Percentiles rank a stretch among this genome's conserved stretches.
Evolutionary conservation across 2,888 invertebrate genomes (phyloP).

Genomic region (Cosmopolites sordidus): DNA sequence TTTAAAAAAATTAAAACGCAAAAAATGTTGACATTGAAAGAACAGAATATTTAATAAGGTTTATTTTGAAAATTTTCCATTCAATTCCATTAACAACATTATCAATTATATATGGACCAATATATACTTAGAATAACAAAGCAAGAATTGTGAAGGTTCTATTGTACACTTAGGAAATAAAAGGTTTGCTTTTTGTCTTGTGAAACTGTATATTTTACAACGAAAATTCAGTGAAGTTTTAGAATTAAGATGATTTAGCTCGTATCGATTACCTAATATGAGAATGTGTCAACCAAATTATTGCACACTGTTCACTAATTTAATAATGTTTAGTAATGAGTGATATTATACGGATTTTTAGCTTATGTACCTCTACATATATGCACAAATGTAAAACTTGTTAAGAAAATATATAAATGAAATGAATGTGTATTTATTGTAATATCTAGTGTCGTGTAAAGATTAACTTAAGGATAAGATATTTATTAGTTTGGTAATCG

Average conservation of each 20-base stretch:
- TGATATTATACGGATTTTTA: too few relatives aligned
- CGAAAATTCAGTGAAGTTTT: constrained; percentile 4
- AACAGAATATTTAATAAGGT: neutral
- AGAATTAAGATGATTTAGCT: neutral
- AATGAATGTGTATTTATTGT: too few relatives aligned
- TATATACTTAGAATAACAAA: constrained; percentile 36
- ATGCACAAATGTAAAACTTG: too few relatives aligned
- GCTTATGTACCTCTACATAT: too few relatives aligned
- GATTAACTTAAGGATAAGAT: too few relatives aligned
- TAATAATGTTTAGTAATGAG: too few relatives aligned
- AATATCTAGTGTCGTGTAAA: too few relatives aligned
- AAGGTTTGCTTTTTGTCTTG: neutral
- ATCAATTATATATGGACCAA: constrained; percentile 41
- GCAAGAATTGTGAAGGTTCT: neutral
- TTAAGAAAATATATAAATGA: too few relatives aligned
- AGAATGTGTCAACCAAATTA: too few relatives aligned
- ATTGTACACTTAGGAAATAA: neutral
- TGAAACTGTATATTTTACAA: constrained; percentile 10
- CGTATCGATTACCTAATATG: too few relatives aligned
- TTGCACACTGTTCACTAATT: too few relatives aligned
- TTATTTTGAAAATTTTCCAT: neutral
- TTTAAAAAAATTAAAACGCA: neutral
- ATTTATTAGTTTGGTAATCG: neutral
- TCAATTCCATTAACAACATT: constrained; percentile 17
- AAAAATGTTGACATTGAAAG: neutral